Evolutionary conservation across 2,797 vertebrate species (phyloP), one percentile per base, ranked within the genome.

Genomic region (Hippocampus kuda): DNA sequence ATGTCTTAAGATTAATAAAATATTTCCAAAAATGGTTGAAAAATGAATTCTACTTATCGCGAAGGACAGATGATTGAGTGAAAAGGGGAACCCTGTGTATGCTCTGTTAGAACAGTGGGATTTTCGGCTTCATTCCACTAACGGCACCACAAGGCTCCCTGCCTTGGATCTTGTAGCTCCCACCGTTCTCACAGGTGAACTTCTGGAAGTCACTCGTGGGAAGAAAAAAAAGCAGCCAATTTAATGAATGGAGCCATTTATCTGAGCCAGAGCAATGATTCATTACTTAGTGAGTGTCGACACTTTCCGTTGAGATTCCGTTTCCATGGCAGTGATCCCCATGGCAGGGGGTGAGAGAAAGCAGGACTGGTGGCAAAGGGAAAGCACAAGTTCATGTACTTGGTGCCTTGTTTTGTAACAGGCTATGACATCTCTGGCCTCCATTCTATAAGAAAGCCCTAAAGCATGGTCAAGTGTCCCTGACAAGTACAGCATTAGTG

Each of bases 241-340:
- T 85, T 86, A 88, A 87, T 88, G 84, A 88, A 86, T 81, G 76
- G 79, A 79, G 75, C 73, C 82, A 86, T 89, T 87, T 84, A 85
- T 86, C 82, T 80, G 77, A 81, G 84, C 66, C 74, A 72, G 72
- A 82, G 71, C 79, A 73, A 75, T 72, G n/a, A 81, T 79, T 85
- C 86, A 88, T 85, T 85, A 88, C 84, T 84, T 81, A 80, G 78
- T 78, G 81, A 89, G 83, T 76, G 84, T 74, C 86, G 71, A 73
- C 69, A 77, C 81, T 77, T 68, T 8, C 65, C 72, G 82, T 7
- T 7, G 20, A 2, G 70, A 75, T 67, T 79, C 70, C 68, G 66
- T 82, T 81, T 81, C 78, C 68, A 79, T 61, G 11, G 72, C 62
- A 16, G 73, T 77, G 76, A 76, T 81, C 77, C 80, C 72, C 53